phyloP scores from a whole-genome alignment of 2,888 invertebrate genomes.

The Tanytarsus gracilentus region DNA sequence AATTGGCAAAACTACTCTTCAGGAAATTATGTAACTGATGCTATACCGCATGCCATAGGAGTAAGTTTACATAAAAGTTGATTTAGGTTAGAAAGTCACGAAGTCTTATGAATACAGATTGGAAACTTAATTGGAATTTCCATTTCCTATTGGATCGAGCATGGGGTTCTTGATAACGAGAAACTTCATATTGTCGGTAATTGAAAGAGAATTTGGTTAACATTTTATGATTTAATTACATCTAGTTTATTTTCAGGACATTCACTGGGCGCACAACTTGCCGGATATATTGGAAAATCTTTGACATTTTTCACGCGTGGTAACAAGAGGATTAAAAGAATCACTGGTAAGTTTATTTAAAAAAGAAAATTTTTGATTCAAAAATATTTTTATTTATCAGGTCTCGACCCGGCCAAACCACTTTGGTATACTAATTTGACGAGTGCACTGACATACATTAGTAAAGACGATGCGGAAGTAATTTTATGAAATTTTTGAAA shows the following conservation, averaged over 20 bases:
- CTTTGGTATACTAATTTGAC: constrained; percentile 33
- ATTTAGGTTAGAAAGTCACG: neutral
- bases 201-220: neutral
- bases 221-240: neutral
- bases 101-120: neutral
- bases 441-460: constrained; percentile 46
- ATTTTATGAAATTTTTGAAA: neutral
- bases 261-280: constrained; percentile 30
- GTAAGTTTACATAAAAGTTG: constrained; percentile 40
- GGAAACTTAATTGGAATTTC: neutral
- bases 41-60: constrained; percentile 52
- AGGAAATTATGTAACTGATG: constrained; percentile 49
- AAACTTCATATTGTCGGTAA: constrained; percentile 35
- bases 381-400: no score
- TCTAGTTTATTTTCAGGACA: constrained; percentile 23
- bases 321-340: constrained; percentile 36
- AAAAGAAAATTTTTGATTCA: no score
- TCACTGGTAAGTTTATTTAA: no score
- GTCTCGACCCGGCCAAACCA: constrained; percentile 33
- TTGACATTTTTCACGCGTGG: neutral
- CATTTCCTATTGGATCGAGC: neutral
- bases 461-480: constrained; percentile 45
- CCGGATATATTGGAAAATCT: constrained; percentile 28
- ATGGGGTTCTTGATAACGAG: constrained; percentile 37
- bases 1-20: constrained; percentile 49